Evolutionary conservation across 2,113 vertebrate genomes (phyloP).

Genomic region (Cranoglanis bouderius): DNA sequence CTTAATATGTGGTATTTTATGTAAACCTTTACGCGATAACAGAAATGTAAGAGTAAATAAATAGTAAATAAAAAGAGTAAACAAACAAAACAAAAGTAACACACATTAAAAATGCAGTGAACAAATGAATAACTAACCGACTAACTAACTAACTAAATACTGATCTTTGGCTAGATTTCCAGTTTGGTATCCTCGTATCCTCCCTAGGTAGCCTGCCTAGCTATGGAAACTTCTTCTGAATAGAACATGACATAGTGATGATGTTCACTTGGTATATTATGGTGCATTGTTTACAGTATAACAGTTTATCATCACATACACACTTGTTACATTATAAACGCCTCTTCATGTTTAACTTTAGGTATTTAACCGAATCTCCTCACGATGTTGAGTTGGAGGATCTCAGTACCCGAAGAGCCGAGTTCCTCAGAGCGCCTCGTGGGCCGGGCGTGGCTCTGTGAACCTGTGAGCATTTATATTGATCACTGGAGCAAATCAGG

Average conservation of each 20-base stretch:
- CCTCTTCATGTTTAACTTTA: neutral
- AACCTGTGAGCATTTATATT: slow-evolving; percentile 27
- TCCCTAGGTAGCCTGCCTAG: neutral
- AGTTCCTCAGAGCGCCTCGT: neutral
- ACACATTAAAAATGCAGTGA: neutral
- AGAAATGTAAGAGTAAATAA: neutral
- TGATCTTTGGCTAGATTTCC: neutral
- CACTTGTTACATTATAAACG: neutral
- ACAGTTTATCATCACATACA: neutral
- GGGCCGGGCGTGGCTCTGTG: neutral
- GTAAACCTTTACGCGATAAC: neutral
- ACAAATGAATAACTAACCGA: too few species aligned
- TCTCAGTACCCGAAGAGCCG: slow-evolving; percentile 8
- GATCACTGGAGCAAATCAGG: slow-evolving; percentile 30
- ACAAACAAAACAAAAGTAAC: too few species aligned
- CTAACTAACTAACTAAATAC: neutral
- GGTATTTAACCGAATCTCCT: neutral
- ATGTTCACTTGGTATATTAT: neutral
- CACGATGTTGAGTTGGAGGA: neutral
- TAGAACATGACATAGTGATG: neutral
- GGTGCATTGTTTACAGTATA: neutral
- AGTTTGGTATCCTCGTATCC: too few species aligned
- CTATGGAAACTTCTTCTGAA: neutral
- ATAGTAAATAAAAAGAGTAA: neutral
- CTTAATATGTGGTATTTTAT: neutral